A percentile compares a stretch with the other conserved stretches of the same genome.
phyloP scores from a whole-genome alignment of 2,888 invertebrate species.

The Phlogophora meticulosa region DNA sequence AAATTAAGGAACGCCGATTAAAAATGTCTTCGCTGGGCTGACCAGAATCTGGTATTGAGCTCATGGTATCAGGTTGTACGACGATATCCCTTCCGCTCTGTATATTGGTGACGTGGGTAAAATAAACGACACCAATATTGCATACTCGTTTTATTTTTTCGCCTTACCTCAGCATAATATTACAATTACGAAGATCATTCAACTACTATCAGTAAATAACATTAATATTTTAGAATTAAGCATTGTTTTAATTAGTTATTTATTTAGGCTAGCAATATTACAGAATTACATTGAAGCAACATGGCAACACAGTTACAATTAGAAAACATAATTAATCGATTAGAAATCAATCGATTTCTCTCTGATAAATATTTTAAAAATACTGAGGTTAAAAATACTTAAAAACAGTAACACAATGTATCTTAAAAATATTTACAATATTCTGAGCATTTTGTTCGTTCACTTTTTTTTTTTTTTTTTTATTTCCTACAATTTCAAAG shows the following conservation, averaged over 20 bases:
- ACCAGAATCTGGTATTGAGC: no score
- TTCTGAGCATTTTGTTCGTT: constrained; percentile 48
- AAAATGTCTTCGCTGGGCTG: no score
- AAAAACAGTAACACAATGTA: constrained; percentile 54
- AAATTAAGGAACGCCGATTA: no score
- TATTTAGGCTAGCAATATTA: constrained; percentile 86
- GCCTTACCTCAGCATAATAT: constrained; percentile 81
- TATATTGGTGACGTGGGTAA: no score
- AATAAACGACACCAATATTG: constrained; percentile 59
- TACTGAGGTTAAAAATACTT: constrained; percentile 55
- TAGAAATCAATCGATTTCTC: constrained; percentile 40
- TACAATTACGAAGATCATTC: constrained; percentile 84
- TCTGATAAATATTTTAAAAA: constrained; percentile 45
- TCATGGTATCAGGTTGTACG: no score
- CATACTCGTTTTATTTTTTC: constrained; percentile 79
- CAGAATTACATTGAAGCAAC: constrained; percentile 81
- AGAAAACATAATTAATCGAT: constrained; percentile 57
- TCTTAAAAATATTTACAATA: constrained; percentile 60
- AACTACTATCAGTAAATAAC: constrained; percentile 90
- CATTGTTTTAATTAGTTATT: constrained; percentile 76
- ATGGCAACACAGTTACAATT: constrained; percentile 73
- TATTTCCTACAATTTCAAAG: constrained; percentile 1
- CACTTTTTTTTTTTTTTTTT: constrained; percentile 31
- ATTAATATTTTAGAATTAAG: constrained; percentile 88
- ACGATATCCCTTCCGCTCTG: no score